A percentile compares a stretch with the other conserved stretches of the same genome.
These are phyloP conservation scores for Prochilodus magdalenae DNA, from an alignment of 2,113 vertebrate genomes.

Conservation along the genomic window DNA sequence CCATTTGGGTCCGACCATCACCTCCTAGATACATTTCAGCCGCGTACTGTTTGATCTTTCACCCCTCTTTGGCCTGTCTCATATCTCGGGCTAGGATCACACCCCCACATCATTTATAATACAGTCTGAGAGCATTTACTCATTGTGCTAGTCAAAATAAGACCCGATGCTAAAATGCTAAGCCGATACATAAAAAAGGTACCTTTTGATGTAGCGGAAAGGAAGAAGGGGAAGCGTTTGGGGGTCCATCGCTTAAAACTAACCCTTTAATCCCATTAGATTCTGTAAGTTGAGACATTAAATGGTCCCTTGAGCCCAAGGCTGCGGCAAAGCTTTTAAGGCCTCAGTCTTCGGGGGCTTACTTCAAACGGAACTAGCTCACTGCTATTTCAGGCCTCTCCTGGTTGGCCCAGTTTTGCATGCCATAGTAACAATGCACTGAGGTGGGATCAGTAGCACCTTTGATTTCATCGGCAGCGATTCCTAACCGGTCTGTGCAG, in stretches of 20 bases:
- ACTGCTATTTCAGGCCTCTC: conserved; percentile 25
- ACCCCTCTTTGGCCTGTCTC: conserved; percentile 6
- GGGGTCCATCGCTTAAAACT: conserved; percentile 54
- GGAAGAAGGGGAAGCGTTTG: conserved; percentile 3
- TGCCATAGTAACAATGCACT: conserved; percentile 37
- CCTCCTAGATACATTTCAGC: conserved; percentile 43
- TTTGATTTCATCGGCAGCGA: conserved; percentile 12
- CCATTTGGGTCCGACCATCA: conserved; percentile 47
- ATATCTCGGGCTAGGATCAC: not conserved
- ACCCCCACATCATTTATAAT: not conserved
- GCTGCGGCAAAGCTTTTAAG: conserved; percentile 62
- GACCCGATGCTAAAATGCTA: conserved; percentile 10
- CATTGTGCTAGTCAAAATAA: not conserved
- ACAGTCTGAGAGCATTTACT: not conserved
- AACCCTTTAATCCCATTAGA: conserved; percentile 73
- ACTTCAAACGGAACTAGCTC: conserved; percentile 41
- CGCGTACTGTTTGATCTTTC: conserved; percentile 50
- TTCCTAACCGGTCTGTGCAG: not conserved
- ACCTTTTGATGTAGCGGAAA: conserved; percentile 2
- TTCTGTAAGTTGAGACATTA: conserved; percentile 68
- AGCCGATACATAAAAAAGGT: not conserved
- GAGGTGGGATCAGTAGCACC: conserved; percentile 31
- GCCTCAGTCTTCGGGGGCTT: conserved; percentile 48
- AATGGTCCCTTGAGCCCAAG: conserved; percentile 60
- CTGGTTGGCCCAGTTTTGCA: conserved; percentile 14